Conservation (phyloP, 2,888 invertebrate genomes). For the Nesidiocoris tenuis region DNA sequence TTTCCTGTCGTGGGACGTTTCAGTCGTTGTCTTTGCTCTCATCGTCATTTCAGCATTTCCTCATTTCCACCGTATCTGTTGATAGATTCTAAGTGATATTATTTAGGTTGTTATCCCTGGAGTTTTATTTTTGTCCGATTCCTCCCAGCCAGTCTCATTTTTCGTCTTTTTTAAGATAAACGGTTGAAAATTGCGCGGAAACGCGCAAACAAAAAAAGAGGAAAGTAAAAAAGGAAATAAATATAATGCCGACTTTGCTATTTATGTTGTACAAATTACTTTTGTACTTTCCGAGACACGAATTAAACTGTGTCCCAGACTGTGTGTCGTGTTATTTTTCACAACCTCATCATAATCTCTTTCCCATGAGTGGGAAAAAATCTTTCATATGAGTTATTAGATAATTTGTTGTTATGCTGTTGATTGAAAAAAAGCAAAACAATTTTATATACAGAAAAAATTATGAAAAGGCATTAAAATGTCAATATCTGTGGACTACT, state of each 20-base stretch:
- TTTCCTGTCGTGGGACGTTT: background rate
- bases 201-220: background rate
- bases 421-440: too few species aligned
- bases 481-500: too few species aligned
- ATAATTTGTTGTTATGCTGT: too few species aligned
- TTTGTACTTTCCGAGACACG: conserved; percentile 32
- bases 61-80: conserved; percentile 2
- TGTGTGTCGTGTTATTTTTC: conserved; percentile 1
- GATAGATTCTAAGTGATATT: conserved; percentile 37
- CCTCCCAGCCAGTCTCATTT: conserved; percentile 22
- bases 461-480: too few species aligned
- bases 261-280: conserved; percentile 42
- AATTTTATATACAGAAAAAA: too few species aligned
- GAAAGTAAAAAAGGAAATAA: conserved; percentile 21
- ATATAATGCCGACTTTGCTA: conserved; percentile 23
- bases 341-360: background rate
- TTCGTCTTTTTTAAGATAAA: conserved; percentile 28
- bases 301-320: conserved; percentile 31
- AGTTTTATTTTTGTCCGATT: conserved; percentile 34
- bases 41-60: background rate
- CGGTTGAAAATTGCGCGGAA: background rate
- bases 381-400: too few species aligned
- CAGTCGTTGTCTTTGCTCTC: conserved; percentile 9
- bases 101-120: conserved; percentile 37
- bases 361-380: background rate